Evolutionary conservation across 2,888 invertebrate genomes (phyloP).

Genomic region (Cheilosia vernalis): DNA sequence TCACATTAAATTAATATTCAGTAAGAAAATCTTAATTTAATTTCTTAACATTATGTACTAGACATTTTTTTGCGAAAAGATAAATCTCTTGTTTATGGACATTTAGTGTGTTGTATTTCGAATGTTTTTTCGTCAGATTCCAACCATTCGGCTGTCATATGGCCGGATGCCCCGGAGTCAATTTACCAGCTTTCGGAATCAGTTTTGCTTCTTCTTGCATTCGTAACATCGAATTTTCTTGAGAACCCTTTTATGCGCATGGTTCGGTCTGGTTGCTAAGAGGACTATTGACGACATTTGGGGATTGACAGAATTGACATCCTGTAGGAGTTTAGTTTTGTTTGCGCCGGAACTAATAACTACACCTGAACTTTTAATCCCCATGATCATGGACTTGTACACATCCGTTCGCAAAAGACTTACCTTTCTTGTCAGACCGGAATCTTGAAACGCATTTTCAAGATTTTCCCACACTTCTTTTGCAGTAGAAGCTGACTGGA

Average conservation of each 20-base stretch:
- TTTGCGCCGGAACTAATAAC: conserved; percentile 44
- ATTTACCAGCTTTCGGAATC: conserved; percentile 19
- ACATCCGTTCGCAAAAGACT: conserved; percentile 74
- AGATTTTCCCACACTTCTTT: conserved; percentile 77
- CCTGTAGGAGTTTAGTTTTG: conserved; percentile 52
- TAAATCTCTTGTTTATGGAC: no score
- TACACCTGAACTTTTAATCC: conserved; percentile 53
- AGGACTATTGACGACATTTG: background rate
- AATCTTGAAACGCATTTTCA: conserved; percentile 77
- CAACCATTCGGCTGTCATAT: conserved; percentile 27
- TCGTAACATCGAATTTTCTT: conserved; percentile 29
- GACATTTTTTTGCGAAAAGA: no score
- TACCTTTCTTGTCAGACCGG: conserved; percentile 77
- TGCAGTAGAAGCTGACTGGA: conserved; percentile 74
- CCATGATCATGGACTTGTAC: conserved; percentile 60
- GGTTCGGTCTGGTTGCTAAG: background rate
- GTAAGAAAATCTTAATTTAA: no score
- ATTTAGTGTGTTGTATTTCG: no score
- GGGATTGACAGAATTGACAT: conserved; percentile 12
- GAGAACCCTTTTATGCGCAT: background rate
- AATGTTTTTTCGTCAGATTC: no score
- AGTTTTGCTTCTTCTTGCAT: conserved; percentile 14
- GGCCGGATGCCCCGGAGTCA: conserved; percentile 32
- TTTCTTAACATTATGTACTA: no score
- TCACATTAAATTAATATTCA: no score